Conservation (phyloP, 2,113 vertebrate genomes). For the rat (Rattus norvegicus) region GRCr8 NC_086034.1:67161501-67162000, state of each 20-base stretch:
- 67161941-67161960: neutral
- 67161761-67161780: neutral
- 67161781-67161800: neutral
- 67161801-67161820: neutral
- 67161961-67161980: neutral
- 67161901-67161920: neutral
- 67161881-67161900: neutral
- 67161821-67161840: neutral
- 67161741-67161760: neutral
- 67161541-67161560: neutral
- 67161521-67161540: neutral
- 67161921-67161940: neutral
- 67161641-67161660: no score
- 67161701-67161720: no score
- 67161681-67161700: neutral
- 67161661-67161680: no score
- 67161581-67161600: neutral
- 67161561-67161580: neutral
- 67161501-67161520: neutral
- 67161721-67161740: neutral
- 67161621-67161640: neutral
- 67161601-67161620: neutral
- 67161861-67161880: neutral
- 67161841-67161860: neutral
- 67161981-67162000: neutral